Base-by-base conservation (phyloP, 2,888 invertebrate genomes). In the Pachliopta kotzebuea region DNA sequence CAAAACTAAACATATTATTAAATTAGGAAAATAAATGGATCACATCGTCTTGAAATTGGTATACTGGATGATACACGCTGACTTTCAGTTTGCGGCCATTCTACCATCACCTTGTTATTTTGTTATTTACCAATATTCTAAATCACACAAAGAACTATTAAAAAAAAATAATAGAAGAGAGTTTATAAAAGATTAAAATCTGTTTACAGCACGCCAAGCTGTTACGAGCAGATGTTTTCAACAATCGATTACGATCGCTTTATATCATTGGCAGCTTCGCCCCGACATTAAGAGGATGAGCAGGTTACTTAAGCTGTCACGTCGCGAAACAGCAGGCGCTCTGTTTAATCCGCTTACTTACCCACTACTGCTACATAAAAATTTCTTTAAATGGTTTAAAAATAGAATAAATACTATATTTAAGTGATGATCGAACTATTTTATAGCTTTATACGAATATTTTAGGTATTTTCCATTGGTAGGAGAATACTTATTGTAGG, bases 271-370 rank as follows among this genome's bases (percentile, higher is more conserved):
- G 69, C 53, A 65, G 74, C 68, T 79, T 77, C 77, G 77, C 77
- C 76, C 74, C 78, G 76, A 78, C 85, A 80, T 81, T 81, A 84
- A 83, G 83, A 82, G 81, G 83, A 82, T 81, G 84, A 85, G 83
- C 83, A 81, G 79, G 81, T 86, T 37, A 83, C 86, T 88, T 84
- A 88, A 84, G 80, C 86, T 87, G 88, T 88, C 88, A 86, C 86
- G 83, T 83, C 79, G 74, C 81, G 79, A 80, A 77, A 76, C 79
- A 75, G 73, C 74, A 71, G 77, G 74, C 76, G 77, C 73, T 76
- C 77, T 76, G 72, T 79, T 79, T 88, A 87, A 88, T 88, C 88
- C 86, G 78, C 78, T 79, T 86, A 82, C 84, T 77, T 71, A 67
- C 21, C 67, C 71, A 67, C 67, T 82, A 83, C 81, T 71, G 71